Evolutionary conservation across 2,888 invertebrate species (phyloP).

Genomic region (Parascotia fuliginaria): DNA sequence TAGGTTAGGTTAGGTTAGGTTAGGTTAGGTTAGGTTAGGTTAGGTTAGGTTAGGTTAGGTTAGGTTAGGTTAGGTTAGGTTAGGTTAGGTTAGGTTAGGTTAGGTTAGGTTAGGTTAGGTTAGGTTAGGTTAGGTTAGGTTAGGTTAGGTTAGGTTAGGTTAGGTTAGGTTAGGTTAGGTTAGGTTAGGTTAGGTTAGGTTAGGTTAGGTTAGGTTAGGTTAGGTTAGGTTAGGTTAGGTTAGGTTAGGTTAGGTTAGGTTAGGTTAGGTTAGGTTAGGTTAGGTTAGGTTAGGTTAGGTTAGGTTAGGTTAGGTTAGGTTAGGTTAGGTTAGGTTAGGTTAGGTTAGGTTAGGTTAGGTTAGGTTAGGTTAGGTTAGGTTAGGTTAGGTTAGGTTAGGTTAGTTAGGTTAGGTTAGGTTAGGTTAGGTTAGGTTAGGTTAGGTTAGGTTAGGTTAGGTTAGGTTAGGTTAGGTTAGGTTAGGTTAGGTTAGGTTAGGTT

Average conservation of each 20-base stretch:
- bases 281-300: slow-evolving; percentile 28
- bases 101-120: slow-evolving; percentile 8
- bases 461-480: too few species aligned
- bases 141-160: slow-evolving; percentile 15
- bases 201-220: slow-evolving; percentile 15
- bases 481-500: too few species aligned
- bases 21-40: slow-evolving; percentile 23
- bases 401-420: too few species aligned
- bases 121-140: slow-evolving; percentile 14
- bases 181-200: slow-evolving; percentile 3
- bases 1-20: slow-evolving; percentile 28
- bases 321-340: slow-evolving; percentile 26
- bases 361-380: slow-evolving; percentile 22
- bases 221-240: slow-evolving; percentile 10
- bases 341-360: slow-evolving; percentile 26
- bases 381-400: slow-evolving; percentile 9
- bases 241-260: slow-evolving; percentile 19
- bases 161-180: slow-evolving; percentile 14
- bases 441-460: too few species aligned
- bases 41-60: slow-evolving; percentile 20
- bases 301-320: slow-evolving; percentile 26
- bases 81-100: slow-evolving; percentile 7
- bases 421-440: too few species aligned
- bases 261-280: slow-evolving; percentile 27
- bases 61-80: slow-evolving; percentile 20